Evolutionary conservation across 2,888 invertebrate species (phyloP), one percentile per base, ranked within the genome.

Genomic region (Meta bourneti): DNA sequence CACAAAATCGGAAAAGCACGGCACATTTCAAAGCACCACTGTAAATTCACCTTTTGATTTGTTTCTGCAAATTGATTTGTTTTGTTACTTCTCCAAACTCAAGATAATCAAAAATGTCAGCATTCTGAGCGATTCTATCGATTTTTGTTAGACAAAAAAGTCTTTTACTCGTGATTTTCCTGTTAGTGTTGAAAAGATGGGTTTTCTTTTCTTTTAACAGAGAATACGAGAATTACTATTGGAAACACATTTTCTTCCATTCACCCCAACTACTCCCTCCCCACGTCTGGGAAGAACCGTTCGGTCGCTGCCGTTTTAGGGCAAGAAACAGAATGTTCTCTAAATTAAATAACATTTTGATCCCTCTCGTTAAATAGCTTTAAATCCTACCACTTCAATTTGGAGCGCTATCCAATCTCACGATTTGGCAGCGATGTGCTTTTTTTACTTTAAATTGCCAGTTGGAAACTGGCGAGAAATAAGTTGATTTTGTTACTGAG

Each of bases 141-240:
- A 61, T 61, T 34, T 34, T 34, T 16, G 61, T 16, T 8, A 11
- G 13, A 61, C 61, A 61, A 61, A 61, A 61, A 61, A 61, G 16
- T 61, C 61, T 16, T 61, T 61, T 61, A 61, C 16, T 61, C 61
- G 61, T 61, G 61, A 61, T 61, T 61, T 61, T 9, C 61, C 61
- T 61, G 61, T 61, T 61, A 61, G 61, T 61, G 61, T 61, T 61
- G 61, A 61, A 61, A 61, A 61, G 61, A 61, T 61, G 61, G 61
- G 61, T 16, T 61, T 61, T 61, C 61, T 61, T 61, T 61, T 16
- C 61, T 61, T 9, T 61, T 61, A 16, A 61, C 61, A 61, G 16
- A 61, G 61, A 61, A 61, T 61, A 16, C 61, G 11, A 61, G 61
- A 61, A 61, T 61, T 61, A 16, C 61, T 61, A 61, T 61, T 61